These are phyloP conservation scores for Agelastica alni DNA, from an alignment of 2,888 invertebrate genomes.

Conservation along the genomic window DNA sequence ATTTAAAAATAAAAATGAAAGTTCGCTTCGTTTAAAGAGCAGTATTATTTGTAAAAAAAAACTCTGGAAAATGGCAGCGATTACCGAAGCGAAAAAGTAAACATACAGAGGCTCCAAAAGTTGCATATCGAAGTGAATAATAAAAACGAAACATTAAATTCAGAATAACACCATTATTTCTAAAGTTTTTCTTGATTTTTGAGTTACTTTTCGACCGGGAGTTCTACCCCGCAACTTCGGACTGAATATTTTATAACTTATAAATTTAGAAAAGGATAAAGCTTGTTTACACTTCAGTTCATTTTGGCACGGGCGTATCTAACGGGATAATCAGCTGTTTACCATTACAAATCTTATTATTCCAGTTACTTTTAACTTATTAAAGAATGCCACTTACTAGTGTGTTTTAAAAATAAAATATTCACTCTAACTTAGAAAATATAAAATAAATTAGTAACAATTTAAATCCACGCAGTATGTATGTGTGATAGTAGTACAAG, in stretches of 20 bases:
- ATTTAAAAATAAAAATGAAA: too few species aligned
- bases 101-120: slow-evolving; percentile 10
- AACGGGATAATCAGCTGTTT: slow-evolving; percentile 1
- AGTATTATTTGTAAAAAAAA: slow-evolving; percentile 14
- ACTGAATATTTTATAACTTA: slow-evolving; percentile 48
- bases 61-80: slow-evolving; percentile 9
- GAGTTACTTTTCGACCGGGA: slow-evolving; percentile 39
- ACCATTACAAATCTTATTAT: slow-evolving; percentile 1
- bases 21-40: not conserved
- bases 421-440: too few species aligned
- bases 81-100: slow-evolving; percentile 17
- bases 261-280: slow-evolving; percentile 40
- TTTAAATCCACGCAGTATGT: too few species aligned
- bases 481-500: too few species aligned
- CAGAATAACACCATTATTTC: slow-evolving; percentile 43
- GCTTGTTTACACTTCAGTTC: slow-evolving; percentile 34
- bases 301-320: slow-evolving; percentile 28
- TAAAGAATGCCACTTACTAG: too few species aligned
- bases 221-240: slow-evolving; percentile 37
- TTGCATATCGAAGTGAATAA: slow-evolving; percentile 20
- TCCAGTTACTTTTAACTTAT: too few species aligned
- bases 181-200: slow-evolving; percentile 43
- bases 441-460: too few species aligned
- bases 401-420: too few species aligned
- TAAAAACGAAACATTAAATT: slow-evolving; percentile 38